These are phyloP conservation scores for Orbicella faveolata DNA, from an alignment of 64 coral and sea anemone species.

Conservation along the genomic window DNA sequence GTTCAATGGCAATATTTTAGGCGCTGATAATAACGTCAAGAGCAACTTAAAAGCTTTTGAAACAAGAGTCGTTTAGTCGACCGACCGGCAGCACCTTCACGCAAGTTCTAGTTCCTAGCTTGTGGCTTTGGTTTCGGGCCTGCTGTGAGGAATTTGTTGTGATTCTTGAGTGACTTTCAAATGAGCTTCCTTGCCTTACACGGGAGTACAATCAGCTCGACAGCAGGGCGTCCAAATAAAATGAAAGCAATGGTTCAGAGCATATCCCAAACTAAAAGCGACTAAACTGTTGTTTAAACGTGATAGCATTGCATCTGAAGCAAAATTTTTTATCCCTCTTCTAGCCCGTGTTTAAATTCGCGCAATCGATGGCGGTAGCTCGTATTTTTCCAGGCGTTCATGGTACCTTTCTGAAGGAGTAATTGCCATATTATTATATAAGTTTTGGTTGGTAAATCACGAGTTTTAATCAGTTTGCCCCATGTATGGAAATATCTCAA, in stretches of 20 bases:
- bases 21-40: background rate
- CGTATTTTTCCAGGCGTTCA: too few species aligned
- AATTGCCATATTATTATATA: too few species aligned
- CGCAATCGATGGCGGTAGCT: too few species aligned
- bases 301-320: too few species aligned
- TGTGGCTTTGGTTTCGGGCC: slow-evolving; percentile 27
- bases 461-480: too few species aligned
- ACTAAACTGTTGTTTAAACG: background rate
- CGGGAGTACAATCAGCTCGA: background rate
- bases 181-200: background rate
- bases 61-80: background rate
- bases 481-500: too few species aligned
- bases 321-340: too few species aligned
- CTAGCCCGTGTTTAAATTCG: too few species aligned
- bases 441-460: too few species aligned
- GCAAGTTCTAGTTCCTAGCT: background rate
- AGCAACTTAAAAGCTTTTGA: background rate
- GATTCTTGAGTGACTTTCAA: slow-evolving; percentile 37
- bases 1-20: background rate
- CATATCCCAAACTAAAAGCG: background rate
- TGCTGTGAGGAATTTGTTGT: slow-evolving; percentile 47
- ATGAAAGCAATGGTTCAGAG: slow-evolving; percentile 23
- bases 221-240: slow-evolving; percentile 11
- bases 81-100: background rate
- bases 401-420: too few species aligned